These are phyloP conservation scores for Crotalus tigris DNA, from an alignment of 2,113 vertebrate genomes.

Conservation along the genomic window DNA sequence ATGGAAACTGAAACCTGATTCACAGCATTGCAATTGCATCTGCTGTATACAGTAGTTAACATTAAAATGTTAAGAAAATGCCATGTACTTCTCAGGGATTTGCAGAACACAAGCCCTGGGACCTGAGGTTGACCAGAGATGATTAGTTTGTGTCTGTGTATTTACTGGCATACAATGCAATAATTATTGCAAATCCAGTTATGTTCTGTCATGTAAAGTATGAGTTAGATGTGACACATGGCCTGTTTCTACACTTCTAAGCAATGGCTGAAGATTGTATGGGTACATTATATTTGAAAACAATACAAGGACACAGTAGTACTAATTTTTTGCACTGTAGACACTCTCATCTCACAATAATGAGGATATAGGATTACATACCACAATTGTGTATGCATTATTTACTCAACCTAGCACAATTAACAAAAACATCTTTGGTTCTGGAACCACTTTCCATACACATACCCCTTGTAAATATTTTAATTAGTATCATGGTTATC, in stretches of 20 bases:
- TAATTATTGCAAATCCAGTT: neutral
- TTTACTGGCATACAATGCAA: neutral
- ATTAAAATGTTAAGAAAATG: neutral
- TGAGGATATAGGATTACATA: neutral
- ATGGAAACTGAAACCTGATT: neutral
- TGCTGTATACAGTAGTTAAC: neutral
- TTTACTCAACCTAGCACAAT: neutral
- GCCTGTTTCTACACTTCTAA: neutral
- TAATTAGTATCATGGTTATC: neutral
- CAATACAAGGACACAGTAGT: neutral
- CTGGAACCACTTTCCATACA: conserved; percentile 1
- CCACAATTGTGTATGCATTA: neutral
- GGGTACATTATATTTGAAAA: neutral
- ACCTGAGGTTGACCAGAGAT: neutral
- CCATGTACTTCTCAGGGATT: neutral
- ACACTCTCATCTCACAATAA: neutral
- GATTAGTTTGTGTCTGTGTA: neutral
- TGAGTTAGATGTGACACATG: neutral
- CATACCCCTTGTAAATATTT: neutral
- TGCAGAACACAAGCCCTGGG: neutral
- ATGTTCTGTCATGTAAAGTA: neutral
- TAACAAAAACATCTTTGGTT: conserved; percentile 6
- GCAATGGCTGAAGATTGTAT: neutral
- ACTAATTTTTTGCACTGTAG: neutral
- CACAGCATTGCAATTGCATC: neutral